phyloP scores from a whole-genome alignment of 2,113 vertebrate genomes.

The Manacus vitellinus region DNA sequence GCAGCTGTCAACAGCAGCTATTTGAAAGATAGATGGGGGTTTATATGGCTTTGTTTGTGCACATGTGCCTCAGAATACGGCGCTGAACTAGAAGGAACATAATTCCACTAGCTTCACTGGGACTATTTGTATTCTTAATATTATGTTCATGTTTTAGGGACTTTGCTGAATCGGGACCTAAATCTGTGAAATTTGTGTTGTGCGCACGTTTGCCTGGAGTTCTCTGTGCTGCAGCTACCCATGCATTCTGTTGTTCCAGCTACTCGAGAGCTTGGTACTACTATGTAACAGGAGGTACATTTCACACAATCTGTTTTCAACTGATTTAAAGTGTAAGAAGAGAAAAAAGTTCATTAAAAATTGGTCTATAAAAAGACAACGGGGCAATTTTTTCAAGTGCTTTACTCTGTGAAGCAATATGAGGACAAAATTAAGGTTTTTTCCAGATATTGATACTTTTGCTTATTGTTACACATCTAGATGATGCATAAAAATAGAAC shows the following conservation, averaged over 20 bases:
- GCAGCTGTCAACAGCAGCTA: conserved; percentile 41
- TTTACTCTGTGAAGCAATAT: neutral
- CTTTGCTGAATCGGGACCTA: neutral
- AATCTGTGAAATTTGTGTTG: neutral
- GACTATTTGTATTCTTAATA: neutral
- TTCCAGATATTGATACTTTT: neutral
- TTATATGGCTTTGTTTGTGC: conserved; percentile 26
- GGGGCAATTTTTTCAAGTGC: neutral
- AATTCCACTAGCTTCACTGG: conserved; percentile 37
- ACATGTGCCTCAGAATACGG: neutral
- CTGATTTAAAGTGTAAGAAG: neutral
- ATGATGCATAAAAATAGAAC: neutral
- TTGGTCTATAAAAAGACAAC: neutral
- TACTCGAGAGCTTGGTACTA: neutral
- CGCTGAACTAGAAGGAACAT: neutral
- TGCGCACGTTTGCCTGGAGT: neutral
- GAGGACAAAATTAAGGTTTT: neutral
- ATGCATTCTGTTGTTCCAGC: neutral
- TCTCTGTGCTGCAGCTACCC: neutral
- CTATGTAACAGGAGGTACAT: neutral
- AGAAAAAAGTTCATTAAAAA: conserved; percentile 12
- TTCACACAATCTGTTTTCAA: neutral
- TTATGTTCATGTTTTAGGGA: neutral
- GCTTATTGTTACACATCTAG: neutral
- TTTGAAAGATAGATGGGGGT: conserved; percentile 35